Base-by-base conservation (phyloP, 2,113 vertebrate genomes). In the Sebastes fasciatus region DNA sequence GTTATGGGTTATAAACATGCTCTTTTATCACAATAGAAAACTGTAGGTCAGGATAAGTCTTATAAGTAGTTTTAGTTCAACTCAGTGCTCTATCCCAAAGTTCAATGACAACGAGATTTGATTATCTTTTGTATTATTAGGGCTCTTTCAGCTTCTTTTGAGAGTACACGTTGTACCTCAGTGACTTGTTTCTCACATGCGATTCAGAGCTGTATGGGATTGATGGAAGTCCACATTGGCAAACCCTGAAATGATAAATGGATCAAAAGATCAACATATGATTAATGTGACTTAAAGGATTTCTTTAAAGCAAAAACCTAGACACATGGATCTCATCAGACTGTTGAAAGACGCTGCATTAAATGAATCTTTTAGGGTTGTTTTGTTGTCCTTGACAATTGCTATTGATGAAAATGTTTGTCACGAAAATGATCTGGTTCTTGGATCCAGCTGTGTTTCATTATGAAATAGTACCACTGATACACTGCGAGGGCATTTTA, bases 111-210 rank as follows among this genome's bases (percentile, higher is more conserved):
- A 43, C 45, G 5, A 55, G 21, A 72, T 65, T 8, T 34, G n/a
- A 63, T 46, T 26, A 55, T 17, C 49, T 13, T 49, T 5, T 88
- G 80, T 62, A 60, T 84, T 60, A 70, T 79, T 21, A 21, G 23
- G 17, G 52, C 85, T 84, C 74, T 49, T 89, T 88, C 77, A 84
- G 55, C 40, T 61, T 55, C 17, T 13, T 79, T 26, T 73, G 72
- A 68, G 21, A 84, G 76, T 91, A 93, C 43, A 94, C 89, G 83
- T 91, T 86, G 89, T 55, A 86, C 85, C 66, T 82, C 58, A 5
- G 43, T 51, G 76, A 75, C 91, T 90, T 81, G 89, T 93, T 75
- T 72, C 23, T 80, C 46, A 48, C 77, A 64, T 73, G 58, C 61
- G 70, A 74, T 48, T 70, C 21, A 67, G 83, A 75, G 64, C 74